Percentiles rank a stretch among this genome's conserved stretches.
Conservation (phyloP, 2,797 vertebrate species). For the Orestias chungarensis region DNA sequence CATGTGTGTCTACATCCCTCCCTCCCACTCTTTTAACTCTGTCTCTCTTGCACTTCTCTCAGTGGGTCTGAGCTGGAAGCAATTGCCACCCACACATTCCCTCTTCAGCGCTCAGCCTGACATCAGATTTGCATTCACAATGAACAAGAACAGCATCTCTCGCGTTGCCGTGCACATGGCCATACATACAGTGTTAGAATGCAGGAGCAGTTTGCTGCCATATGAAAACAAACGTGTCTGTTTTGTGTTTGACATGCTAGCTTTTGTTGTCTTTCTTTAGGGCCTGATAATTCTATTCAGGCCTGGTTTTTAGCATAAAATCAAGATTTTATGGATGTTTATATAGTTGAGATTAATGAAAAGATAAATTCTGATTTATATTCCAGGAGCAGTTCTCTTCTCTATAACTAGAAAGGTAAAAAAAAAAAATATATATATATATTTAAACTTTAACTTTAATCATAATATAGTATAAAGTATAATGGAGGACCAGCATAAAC, state of each 20-base stretch:
- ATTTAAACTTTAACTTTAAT: neutral
- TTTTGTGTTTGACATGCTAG: neutral
- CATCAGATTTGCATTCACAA: conserved; percentile 84
- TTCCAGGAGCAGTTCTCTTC: neutral
- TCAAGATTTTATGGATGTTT: neutral
- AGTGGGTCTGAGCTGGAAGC: conserved; percentile 84
- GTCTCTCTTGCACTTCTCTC: conserved; percentile 73
- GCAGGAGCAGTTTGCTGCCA: neutral
- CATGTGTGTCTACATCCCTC: conserved; percentile 70
- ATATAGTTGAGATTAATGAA: neutral
- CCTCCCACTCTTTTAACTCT: conserved; percentile 74
- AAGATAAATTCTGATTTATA: neutral
- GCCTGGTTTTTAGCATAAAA: neutral
- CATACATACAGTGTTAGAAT: conserved; percentile 40
- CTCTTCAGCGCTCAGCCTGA: conserved; percentile 78
- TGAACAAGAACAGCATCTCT: conserved; percentile 65
- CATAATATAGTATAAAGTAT: neutral
- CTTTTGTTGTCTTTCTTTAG: conserved; percentile 2
- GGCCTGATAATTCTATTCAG: neutral
- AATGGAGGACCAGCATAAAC: neutral
- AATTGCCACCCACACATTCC: conserved; percentile 81
- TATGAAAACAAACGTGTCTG: conserved; percentile 22
- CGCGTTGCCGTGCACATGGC: conserved; percentile 62
- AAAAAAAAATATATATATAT: neutral
- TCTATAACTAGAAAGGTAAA: neutral